A percentile compares a stretch with the other conserved stretches of the same genome.
phyloP scores from a whole-genome alignment of 1,140 invertebrate genomes.

The Brachionus calyciflorus region DNA sequence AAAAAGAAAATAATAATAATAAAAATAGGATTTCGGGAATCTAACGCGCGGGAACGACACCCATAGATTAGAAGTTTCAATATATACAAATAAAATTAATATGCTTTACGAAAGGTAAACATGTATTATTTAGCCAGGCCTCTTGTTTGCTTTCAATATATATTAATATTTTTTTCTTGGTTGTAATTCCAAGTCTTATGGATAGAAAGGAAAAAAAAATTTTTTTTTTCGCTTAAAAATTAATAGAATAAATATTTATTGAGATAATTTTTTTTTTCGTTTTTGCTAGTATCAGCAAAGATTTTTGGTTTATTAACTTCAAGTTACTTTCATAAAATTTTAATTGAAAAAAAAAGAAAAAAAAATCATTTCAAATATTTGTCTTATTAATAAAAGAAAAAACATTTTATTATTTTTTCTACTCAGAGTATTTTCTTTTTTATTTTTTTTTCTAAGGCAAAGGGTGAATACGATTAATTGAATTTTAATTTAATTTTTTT shows the following conservation, averaged over 20 bases:
- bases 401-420: conserved; percentile 10
- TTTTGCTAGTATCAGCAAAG: conserved; percentile 40
- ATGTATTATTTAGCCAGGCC: conserved; percentile 19
- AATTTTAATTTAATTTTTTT: conserved; percentile 12
- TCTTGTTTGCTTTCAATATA: conserved; percentile 33
- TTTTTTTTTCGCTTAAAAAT: not conserved
- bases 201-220: not conserved
- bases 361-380: conserved; percentile 31
- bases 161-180: conserved; percentile 25
- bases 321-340: not conserved
- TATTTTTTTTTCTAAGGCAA: not conserved
- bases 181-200: not conserved
- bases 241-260: conserved; percentile 33
- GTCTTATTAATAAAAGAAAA: conserved; percentile 38
- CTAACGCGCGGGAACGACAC: conserved; percentile 26
- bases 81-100: conserved; percentile 25
- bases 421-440: too few species aligned
- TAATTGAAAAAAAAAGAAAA: not conserved
- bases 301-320: conserved; percentile 31
- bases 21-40: too few species aligned
- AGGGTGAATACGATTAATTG: conserved; percentile 29
- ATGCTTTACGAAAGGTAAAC: conserved; percentile 32
- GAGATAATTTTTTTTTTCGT: conserved; percentile 23
- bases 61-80: not conserved
- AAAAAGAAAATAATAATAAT: too few species aligned